Evolutionary conservation across 2,797 vertebrate species (phyloP).

Genomic region (Ispidina lecontei): DNA sequence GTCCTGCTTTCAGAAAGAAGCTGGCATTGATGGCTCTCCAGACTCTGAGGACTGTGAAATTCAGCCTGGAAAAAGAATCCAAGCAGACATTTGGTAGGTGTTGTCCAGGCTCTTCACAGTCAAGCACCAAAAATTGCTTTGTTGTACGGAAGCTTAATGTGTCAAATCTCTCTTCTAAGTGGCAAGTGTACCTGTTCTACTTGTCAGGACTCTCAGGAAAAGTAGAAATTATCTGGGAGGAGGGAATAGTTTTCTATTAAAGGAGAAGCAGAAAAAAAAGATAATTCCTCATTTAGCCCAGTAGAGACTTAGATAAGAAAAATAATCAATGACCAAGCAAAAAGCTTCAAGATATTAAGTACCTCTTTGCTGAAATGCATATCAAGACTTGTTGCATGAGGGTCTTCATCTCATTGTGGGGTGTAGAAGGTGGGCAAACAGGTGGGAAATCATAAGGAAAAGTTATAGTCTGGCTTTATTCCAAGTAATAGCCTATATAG

Average conservation of each 20-base stretch:
- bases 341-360: not conserved
- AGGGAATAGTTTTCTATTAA: not conserved
- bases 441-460: not conserved
- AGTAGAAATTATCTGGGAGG: not conserved
- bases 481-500: not conserved
- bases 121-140: not conserved
- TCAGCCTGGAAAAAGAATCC: not conserved
- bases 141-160: not conserved
- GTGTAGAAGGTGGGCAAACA: not conserved
- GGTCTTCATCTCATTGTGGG: not conserved
- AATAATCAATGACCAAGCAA: not conserved
- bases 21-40: not conserved
- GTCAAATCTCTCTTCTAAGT: not conserved
- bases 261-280: not conserved
- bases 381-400: not conserved
- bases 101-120: not conserved
- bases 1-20: not conserved
- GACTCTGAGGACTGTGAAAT: not conserved
- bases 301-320: not conserved
- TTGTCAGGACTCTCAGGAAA: not conserved
- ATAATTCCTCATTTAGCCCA: not conserved
- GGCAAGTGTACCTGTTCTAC: not conserved
- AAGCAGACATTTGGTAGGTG: not conserved
- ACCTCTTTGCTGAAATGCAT: not conserved
- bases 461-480: not conserved